Percentiles rank a stretch among this genome's conserved stretches.
These are phyloP conservation scores for Monomorium pharaonis DNA, from an alignment of 1,140 invertebrate species.

Conservation along the genomic window DNA sequence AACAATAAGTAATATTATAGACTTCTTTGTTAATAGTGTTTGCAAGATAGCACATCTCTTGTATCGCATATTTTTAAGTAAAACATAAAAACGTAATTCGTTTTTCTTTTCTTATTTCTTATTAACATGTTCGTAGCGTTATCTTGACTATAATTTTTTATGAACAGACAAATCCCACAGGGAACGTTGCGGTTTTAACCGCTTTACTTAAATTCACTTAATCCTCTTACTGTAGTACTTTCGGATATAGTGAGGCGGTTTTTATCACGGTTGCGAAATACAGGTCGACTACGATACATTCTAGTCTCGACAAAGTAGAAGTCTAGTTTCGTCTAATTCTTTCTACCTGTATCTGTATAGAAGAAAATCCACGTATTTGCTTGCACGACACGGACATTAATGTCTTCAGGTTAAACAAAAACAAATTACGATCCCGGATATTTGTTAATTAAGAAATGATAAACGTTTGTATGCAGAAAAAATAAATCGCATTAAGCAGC, in stretches of 20 bases:
- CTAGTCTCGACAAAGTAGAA: neutral
- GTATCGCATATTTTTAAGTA: neutral
- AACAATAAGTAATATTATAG: too few species aligned
- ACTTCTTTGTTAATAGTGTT: neutral
- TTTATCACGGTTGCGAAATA: conserved; percentile 24
- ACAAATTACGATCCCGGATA: neutral
- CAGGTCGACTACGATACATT: neutral
- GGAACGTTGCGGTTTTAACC: conserved; percentile 8
- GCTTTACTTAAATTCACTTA: conserved; percentile 46
- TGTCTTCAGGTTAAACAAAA: conserved; percentile 1
- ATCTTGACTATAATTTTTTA: conserved; percentile 34
- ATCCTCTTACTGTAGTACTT: conserved; percentile 26
- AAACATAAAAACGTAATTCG: neutral
- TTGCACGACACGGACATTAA: neutral
- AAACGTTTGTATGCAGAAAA: conserved; percentile 16
- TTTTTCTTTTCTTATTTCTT: conserved; percentile 9
- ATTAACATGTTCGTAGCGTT: neutral
- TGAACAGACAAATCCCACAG: conserved; percentile 6
- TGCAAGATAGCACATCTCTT: neutral
- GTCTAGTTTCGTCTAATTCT: neutral
- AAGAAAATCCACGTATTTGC: neutral
- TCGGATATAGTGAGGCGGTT: conserved; percentile 1
- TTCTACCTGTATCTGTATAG: neutral
- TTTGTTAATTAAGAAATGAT: conserved; percentile 20
- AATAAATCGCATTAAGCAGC: neutral